Base-by-base conservation (phyloP, 2,888 invertebrate species). In the Andrena haemorrhoa region DNA sequence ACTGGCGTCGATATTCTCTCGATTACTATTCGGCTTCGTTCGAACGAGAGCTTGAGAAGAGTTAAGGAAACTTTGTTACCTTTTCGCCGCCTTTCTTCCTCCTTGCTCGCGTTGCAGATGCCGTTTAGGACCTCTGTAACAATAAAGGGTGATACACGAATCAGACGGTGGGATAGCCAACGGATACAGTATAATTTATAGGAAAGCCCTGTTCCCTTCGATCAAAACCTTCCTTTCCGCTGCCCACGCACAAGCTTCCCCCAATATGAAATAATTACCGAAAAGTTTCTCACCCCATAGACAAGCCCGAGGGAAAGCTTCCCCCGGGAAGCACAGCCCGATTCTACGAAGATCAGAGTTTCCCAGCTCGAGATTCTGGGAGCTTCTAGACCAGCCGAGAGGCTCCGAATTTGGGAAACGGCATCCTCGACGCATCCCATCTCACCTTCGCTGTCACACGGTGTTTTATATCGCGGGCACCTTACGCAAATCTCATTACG, bases 11-110 rank as follows among this genome's bases (percentile, higher is more conserved):
- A 26, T 60, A 60, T 60, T 26, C 60, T 60, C 16, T 16, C 16
- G 60, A 26, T 12, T 23, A 56, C 56, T 41, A 41, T 41, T 23
- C 56, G 23, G 26, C 23, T 56, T 4, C 10, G 23, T 56, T 56
- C 10, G 23, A 56, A 56, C 56, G 56, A 26, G 29, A 29, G 16
- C 23, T 12, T 16, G 26, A n/a, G 68, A 3, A 72, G 31, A 41
- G 4, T 51, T 6, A 16, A 56, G 26, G 31, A 31, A 49, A 47
- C 23, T 51, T 29, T 29, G 73, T 64, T 92, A 94, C 94, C 93
- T 94, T 94, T 94, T 90, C 93, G 92, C 90, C 93, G 93, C 88
- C 94, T 93, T 71, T 94, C 94, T 76, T 94, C 94, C 84, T 94
- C 94, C 87, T 94, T 94, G 85, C 89, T 92, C 74, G 93, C 92